phyloP scores from a whole-genome alignment of 2,797 vertebrate genomes.

The Delichon dasypus region DNA sequence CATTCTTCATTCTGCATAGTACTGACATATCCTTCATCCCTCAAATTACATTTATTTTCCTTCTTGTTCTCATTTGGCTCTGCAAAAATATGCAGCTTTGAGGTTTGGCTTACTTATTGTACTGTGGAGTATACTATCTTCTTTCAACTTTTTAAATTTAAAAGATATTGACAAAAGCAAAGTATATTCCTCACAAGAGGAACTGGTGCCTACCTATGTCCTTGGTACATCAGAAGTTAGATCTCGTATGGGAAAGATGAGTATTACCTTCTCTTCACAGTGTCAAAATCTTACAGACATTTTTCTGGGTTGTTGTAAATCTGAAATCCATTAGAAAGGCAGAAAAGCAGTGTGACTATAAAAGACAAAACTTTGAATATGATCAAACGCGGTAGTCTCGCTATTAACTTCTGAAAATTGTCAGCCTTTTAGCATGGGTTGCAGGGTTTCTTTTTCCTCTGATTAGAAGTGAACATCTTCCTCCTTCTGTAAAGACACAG shows the following conservation, averaged over 20 bases:
- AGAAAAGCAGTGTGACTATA: background rate
- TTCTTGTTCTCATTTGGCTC: background rate
- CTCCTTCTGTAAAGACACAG: background rate
- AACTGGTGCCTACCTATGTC: background rate
- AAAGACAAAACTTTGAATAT: background rate
- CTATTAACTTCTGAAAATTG: background rate
- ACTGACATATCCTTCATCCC: background rate
- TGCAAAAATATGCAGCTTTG: background rate
- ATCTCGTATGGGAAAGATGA: background rate
- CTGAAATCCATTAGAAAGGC: background rate
- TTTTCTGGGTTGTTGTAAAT: background rate
- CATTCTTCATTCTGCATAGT: background rate
- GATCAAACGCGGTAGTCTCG: background rate
- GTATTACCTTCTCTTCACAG: background rate
- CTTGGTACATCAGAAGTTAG: background rate
- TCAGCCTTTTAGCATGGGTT: background rate
- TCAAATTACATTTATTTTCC: background rate
- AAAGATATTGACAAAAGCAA: background rate
- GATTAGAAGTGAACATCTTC: background rate
- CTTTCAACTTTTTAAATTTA: background rate
- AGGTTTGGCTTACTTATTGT: background rate
- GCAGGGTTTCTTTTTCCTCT: background rate
- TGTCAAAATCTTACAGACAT: background rate
- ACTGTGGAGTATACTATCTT: background rate
- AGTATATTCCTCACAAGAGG: background rate